These are phyloP conservation scores for Poecile montanus DNA, from an alignment of 2,797 vertebrate species.

Conservation along the genomic window DNA sequence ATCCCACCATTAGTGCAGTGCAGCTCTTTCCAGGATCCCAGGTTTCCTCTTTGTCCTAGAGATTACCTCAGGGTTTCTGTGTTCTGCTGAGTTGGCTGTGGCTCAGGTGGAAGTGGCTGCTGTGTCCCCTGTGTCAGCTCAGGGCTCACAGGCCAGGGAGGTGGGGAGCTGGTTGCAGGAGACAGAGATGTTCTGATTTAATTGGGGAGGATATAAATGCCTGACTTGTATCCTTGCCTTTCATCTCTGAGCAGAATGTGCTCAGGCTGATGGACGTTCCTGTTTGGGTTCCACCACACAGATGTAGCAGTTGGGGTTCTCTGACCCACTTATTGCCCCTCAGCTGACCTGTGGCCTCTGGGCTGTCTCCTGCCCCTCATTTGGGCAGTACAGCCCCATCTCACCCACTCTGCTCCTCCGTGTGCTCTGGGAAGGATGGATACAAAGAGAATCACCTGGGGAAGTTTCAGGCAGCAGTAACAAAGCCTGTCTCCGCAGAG, in stretches of 20 bases:
- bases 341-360: background rate
- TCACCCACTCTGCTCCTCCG: background rate
- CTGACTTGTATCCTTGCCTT: background rate
- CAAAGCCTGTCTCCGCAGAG: slow-evolving; percentile 64
- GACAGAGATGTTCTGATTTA: background rate
- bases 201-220: no score
- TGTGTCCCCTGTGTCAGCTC: background rate
- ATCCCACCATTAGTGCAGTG: background rate
- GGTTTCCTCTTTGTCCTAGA: background rate
- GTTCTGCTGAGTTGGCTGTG: background rate
- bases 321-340: background rate
- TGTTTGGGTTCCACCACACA: accelerated
- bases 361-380: background rate
- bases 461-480: slow-evolving; percentile 64
- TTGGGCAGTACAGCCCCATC: background rate
- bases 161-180: background rate
- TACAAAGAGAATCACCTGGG: slow-evolving; percentile 70
- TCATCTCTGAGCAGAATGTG: background rate
- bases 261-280: background rate
- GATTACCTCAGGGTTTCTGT: background rate
- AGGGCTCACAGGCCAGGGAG: background rate
- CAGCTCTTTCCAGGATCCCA: background rate
- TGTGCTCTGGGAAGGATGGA: background rate
- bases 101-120: background rate
- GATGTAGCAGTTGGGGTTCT: background rate